Evolutionary conservation across 2,113 vertebrate genomes (phyloP).

Genomic region (Nematolebias whitei): DNA sequence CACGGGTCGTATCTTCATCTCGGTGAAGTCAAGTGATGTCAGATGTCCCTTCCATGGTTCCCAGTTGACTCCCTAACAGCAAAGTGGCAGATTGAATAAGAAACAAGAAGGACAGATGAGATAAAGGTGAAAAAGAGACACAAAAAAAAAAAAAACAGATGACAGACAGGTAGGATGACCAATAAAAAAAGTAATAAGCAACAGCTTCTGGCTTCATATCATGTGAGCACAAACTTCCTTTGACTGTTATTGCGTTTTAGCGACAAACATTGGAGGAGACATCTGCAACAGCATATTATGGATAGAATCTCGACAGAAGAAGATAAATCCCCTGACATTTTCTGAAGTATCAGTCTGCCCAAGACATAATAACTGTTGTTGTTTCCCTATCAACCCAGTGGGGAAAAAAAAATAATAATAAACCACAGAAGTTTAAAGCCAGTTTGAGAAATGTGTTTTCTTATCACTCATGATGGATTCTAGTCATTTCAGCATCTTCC

Average conservation of each 20-base stretch:
- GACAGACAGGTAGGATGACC: slow-evolving; percentile 39
- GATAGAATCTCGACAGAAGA: slow-evolving; percentile 50
- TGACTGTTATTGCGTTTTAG: slow-evolving; percentile 58
- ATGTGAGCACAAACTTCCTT: slow-evolving; percentile 57
- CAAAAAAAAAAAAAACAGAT: slow-evolving; percentile 3
- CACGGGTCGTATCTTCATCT: slow-evolving; percentile 86
- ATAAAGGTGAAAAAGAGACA: background rate
- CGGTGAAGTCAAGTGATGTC: slow-evolving; percentile 86
- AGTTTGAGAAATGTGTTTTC: slow-evolving; percentile 60
- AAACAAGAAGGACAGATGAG: background rate
- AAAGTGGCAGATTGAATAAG: slow-evolving; percentile 12
- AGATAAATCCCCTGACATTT: slow-evolving; percentile 51
- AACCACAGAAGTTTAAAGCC: slow-evolving; percentile 59
- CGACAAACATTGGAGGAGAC: slow-evolving; percentile 45
- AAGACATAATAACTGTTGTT: slow-evolving; percentile 64
- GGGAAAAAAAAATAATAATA: slow-evolving; percentile 17
- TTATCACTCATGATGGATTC: slow-evolving; percentile 69
- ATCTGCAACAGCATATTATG: slow-evolving; percentile 46
- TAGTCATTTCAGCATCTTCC: slow-evolving; percentile 53
- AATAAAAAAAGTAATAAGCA: slow-evolving; percentile 59
- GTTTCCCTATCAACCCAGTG: slow-evolving; percentile 55
- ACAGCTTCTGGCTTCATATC: slow-evolving; percentile 57
- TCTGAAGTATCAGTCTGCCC: slow-evolving; percentile 51
- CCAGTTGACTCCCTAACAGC: slow-evolving; percentile 87
- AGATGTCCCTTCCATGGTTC: slow-evolving; percentile 91